Base-by-base conservation (phyloP, 1,140 invertebrate species). In the Chrysoperla carnea region DNA sequence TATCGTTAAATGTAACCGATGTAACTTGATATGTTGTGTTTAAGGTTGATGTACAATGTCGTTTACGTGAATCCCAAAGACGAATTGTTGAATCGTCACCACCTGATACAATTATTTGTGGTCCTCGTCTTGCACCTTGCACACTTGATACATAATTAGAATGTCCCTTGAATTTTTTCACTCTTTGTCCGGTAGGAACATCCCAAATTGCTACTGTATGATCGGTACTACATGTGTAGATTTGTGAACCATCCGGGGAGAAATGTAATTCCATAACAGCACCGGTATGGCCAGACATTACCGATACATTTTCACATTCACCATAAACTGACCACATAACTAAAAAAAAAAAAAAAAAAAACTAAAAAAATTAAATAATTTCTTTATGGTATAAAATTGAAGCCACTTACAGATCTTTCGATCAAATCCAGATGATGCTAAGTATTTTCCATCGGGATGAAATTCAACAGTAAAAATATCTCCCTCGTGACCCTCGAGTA, bases 311-410 rank as follows among this genome's bases (percentile, higher is more conserved):
- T 54, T 99, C 92, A 69, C 94, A 99, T 57, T 99, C 92, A 5
- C 89, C 94, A 63, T 93, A 95, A 3, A 93, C 87, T 63, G 86
- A 92, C 96, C 96, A 99, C 49, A 99, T 70, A 60, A 84, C 90
- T 95, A 57, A 42, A 73, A 69, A 55, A 48, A 35, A 48, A 15
- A 44, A 37, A 54, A 40, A 37, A 35, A 12, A 14, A 6, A 45
- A 37, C 13, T 40, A 43, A 29, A 39, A 31, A 36, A n/a, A n/a
- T n/a, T n/a, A n/a, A n/a, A n/a, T n/a, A n/a, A n/a, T 39, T 37
- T 40, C 8, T 36, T 15, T 40, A 17, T 40, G 29, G 38, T 13
- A 43, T 8, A 37, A 8, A 43, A 8, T 8, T n/a, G 23, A 42
- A 41, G 37, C 40, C 46, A 76, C 83, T 78, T 72, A 95, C 92